phyloP scores from a whole-genome alignment of 2,797 vertebrate genomes.

The Podarcis siculus region DNA sequence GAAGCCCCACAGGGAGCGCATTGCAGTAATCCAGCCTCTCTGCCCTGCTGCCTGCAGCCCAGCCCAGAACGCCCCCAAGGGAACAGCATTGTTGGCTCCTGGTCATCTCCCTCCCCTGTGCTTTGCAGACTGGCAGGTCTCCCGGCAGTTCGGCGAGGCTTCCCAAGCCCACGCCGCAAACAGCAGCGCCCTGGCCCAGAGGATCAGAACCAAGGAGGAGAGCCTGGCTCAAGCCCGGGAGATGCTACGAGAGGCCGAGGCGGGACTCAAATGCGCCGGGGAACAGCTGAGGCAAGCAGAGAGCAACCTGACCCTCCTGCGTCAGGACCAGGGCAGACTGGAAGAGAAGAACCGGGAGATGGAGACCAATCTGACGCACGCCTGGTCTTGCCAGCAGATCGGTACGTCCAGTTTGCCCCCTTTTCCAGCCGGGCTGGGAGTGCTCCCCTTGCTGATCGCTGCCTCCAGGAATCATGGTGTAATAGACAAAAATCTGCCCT shows the following conservation, averaged over 20 bases:
- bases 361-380: rapidly evolving
- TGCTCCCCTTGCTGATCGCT: background rate
- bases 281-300: slow-evolving; percentile 27
- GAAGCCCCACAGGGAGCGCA: no score
- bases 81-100: background rate
- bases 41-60: background rate
- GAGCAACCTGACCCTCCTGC: rapidly evolving
- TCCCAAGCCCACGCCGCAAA: slow-evolving; percentile 28
- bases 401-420: background rate
- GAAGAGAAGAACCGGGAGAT: background rate
- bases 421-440: background rate
- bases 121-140: slow-evolving; percentile 58
- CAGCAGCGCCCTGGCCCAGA: slow-evolving; percentile 58
- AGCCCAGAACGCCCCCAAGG: background rate
- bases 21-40: no score
- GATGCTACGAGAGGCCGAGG: background rate
- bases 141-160: slow-evolving; percentile 39
- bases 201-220: background rate
- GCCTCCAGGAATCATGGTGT: no score
- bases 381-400: background rate
- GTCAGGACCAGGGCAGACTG: rapidly evolving
- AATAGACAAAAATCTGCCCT: no score
- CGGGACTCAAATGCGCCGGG: slow-evolving; percentile 43
- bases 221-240: slow-evolving; percentile 22
- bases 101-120: background rate